These are phyloP conservation scores for Drosophila obscura DNA, from an alignment of 1,140 invertebrate genomes.

Conservation along the genomic window DNA sequence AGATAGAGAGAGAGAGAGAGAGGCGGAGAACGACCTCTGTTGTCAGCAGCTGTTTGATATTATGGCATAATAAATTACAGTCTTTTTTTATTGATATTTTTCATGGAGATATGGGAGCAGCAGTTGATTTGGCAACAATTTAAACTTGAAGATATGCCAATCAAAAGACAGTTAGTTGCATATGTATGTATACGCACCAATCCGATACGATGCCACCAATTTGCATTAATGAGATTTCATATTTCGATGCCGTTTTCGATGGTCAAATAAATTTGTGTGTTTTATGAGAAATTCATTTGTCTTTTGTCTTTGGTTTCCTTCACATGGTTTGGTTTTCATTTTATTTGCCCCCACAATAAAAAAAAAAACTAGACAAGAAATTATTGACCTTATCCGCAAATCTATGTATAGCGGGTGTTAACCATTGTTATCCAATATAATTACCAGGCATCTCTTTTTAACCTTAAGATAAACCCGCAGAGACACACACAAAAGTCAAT, in stretches of 20 bases:
- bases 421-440: constrained; percentile 46
- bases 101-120: constrained; percentile 61
- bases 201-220: constrained; percentile 14
- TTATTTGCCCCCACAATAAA: constrained; percentile 44
- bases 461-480: constrained; percentile 28
- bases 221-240: constrained; percentile 55
- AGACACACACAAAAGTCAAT: not conserved
- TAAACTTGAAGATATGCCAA: constrained; percentile 54
- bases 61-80: constrained; percentile 52
- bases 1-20: constrained; percentile 13
- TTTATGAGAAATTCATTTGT: constrained; percentile 50
- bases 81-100: constrained; percentile 9
- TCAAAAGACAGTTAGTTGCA: constrained; percentile 46
- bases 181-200: constrained; percentile 2
- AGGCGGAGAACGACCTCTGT: constrained; percentile 45
- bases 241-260: constrained; percentile 26
- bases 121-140: constrained; percentile 51
- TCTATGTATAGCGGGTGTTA: constrained; percentile 38
- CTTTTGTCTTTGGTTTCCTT: constrained; percentile 44
- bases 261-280: constrained; percentile 41
- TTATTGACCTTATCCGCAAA: constrained; percentile 71
- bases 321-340: constrained; percentile 53
- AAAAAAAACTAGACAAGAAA: constrained; percentile 22
- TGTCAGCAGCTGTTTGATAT: constrained; percentile 58
- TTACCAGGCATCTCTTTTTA: constrained; percentile 32